Base-by-base conservation (phyloP, 2,888 invertebrate species). In the Ophion ellenae region DNA sequence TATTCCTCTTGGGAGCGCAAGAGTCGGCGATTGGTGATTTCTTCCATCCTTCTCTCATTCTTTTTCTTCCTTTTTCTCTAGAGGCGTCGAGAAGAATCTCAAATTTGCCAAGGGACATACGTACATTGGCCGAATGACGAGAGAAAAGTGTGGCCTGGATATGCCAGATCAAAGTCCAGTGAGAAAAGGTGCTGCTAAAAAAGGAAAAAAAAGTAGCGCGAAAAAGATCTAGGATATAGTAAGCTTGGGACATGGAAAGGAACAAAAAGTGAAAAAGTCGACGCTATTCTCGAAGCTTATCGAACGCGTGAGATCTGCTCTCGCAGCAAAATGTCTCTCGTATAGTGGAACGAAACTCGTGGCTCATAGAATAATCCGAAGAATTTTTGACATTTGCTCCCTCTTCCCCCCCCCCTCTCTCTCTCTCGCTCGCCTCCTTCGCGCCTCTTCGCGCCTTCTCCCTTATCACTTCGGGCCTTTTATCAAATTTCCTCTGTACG, bases 271-370 rank as follows among this genome's bases (percentile, higher is more conserved):
- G n/a, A 77, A 84, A 79, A 75, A 75, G 53, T 78, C 81, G 70
- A 84, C 81, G 86, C 78, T 83, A 84, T 86, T 86, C 86, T 77
- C 78, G 78, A 81, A 84, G 81, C 83, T 81, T 81, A 86, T 84
- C 86, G 81, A 75, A 24, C 17, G 11, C 57, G 66, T 14, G 66
- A 81, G 84, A 84, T 86, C 85, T 85, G 86, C 88, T 77, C 84
- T 73, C 83, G 74, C 84, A 84, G 87, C 86, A 77, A 86, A 87
- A 88, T 84, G 76, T 66, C 80, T 28, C 61, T n/a, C n/a, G 36
- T 64, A 32, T 28, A 76, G 78, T 76, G 69, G 80, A 73, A 84
- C 82, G 74, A 45, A 73, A 70, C 76, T 78, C 86, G 80, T 81
- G 84, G 77, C 77, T 78, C 74, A 66, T 61, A 66, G 76, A 71